Conservation (phyloP, 2,888 invertebrate species). For the Epiperipatus broadwayi region DNA sequence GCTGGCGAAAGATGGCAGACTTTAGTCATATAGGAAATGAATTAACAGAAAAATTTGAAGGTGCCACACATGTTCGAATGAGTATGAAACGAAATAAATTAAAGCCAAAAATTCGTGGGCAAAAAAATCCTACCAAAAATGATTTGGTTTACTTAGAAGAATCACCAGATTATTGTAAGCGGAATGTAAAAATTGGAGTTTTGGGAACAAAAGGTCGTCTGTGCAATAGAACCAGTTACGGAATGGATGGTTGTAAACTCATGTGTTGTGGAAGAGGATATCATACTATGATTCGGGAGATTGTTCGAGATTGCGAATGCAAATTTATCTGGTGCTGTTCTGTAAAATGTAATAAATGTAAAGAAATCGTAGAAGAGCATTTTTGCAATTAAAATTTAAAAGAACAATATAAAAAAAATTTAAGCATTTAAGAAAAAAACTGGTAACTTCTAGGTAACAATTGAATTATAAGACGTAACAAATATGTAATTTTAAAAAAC, state of each 20-base stretch:
- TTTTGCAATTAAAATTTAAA: constrained; percentile 51
- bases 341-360: constrained; percentile 63
- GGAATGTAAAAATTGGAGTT: constrained; percentile 57
- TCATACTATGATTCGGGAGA: constrained; percentile 58
- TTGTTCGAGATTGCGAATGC: constrained; percentile 70
- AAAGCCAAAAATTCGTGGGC: constrained; percentile 49
- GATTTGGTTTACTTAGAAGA: constrained; percentile 74
- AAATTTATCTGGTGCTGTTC: constrained; percentile 79
- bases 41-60: constrained; percentile 59
- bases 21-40: constrained; percentile 57
- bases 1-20: constrained; percentile 63
- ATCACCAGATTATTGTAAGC: constrained; percentile 76
- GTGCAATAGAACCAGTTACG: constrained; percentile 64
- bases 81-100: constrained; percentile 42
- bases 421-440: too few species aligned
- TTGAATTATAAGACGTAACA: too few species aligned
- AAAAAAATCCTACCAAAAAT: constrained; percentile 70
- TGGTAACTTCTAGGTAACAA: too few species aligned
- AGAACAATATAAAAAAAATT: too few species aligned
- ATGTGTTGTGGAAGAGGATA: constrained; percentile 75
- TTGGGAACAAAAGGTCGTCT: constrained; percentile 59
- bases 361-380: constrained; percentile 56
- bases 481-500: too few species aligned
- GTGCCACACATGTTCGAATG: constrained; percentile 56
- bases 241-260: constrained; percentile 63